These are phyloP conservation scores for Drosophila neonasuta DNA, from an alignment of 2,888 invertebrate genomes.

Conservation along the genomic window DNA sequence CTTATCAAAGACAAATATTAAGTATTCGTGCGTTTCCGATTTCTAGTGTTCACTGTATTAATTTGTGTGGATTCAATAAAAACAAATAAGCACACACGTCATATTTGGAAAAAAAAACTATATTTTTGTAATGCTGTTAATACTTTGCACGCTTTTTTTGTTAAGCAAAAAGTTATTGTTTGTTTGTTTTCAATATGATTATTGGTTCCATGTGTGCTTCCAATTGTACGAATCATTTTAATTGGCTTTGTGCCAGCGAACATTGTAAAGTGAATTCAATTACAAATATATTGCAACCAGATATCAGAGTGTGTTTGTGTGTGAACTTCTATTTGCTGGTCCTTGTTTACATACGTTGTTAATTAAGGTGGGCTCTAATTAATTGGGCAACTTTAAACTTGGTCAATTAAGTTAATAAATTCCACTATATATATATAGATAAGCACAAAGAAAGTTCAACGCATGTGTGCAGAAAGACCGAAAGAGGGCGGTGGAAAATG, in stretches of 20 bases:
- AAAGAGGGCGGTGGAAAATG: neutral
- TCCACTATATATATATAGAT: neutral
- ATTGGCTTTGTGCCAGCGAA: conserved; percentile 12
- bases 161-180: neutral
- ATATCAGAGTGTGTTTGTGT: neutral
- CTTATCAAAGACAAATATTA: too few relatives aligned
- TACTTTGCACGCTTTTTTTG: neutral
- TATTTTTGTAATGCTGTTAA: neutral
- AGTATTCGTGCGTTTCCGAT: neutral
- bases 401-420: conserved; percentile 12
- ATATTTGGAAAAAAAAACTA: neutral
- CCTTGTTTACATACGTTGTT: conserved; percentile 1
- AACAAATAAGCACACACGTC: neutral
- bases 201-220: conserved; percentile 13
- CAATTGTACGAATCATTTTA: conserved; percentile 11
- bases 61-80: neutral
- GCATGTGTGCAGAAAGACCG: neutral
- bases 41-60: neutral
- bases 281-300: neutral
- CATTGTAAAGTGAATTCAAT: conserved; percentile 19
- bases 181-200: conserved; percentile 10
- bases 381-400: conserved; percentile 12
- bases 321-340: neutral
- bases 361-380: conserved; percentile 11
- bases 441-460: neutral